Evolutionary conservation across 2,113 vertebrate species (phyloP).

Genomic region (Delphinus delphis): DNA sequence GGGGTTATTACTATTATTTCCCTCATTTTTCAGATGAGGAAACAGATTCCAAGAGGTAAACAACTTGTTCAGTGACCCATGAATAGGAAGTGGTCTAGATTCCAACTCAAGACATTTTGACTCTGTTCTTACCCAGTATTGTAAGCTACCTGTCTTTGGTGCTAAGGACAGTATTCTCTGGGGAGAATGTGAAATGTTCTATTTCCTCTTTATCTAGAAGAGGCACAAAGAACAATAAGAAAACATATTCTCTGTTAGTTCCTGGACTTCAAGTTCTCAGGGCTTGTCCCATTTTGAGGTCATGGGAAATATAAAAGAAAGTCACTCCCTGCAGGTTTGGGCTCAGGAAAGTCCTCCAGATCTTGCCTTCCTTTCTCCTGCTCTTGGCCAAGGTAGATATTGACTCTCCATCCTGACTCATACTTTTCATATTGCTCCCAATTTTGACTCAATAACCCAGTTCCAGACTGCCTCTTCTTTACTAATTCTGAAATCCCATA

Average conservation of each 20-base stretch:
- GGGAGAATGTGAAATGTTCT: not conserved
- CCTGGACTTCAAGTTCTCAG: not conserved
- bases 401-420: not conserved
- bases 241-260: not conserved
- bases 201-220: not conserved
- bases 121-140: not conserved
- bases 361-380: not conserved
- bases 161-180: not conserved
- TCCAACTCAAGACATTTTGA: not conserved
- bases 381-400: not conserved
- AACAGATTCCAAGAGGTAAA: not conserved
- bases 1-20: not conserved
- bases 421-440: not conserved
- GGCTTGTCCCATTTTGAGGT: not conserved
- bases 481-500: not conserved
- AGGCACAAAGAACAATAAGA: not conserved
- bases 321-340: not conserved
- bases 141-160: not conserved
- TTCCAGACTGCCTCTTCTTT: not conserved
- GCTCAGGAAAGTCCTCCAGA: not conserved
- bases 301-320: not conserved
- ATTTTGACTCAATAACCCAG: not conserved
- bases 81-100: not conserved
- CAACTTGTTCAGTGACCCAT: not conserved
- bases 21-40: not conserved